Evolutionary conservation across 23 tunicate genomes (phyloP).

Genomic region (Corella eumyota): DNA sequence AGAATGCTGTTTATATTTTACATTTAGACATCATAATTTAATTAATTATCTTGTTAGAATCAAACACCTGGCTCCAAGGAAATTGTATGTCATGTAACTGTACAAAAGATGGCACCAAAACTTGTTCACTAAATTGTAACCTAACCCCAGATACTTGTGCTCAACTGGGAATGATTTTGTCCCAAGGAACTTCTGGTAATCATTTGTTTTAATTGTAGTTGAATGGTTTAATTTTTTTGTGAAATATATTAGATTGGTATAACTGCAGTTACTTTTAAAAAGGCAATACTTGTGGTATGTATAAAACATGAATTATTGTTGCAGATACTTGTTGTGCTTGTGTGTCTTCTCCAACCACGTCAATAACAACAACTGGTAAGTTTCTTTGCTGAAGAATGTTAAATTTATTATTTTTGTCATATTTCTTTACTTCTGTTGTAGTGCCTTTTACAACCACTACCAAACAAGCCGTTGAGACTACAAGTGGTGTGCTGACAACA

Average conservation of each 20-base stretch:
- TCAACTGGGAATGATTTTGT: conserved; percentile 18
- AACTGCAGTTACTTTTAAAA: not conserved
- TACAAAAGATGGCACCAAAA: conserved; percentile 27
- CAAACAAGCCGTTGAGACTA: conserved; percentile 11
- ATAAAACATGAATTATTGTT: no score
- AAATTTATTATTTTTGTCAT: not conserved
- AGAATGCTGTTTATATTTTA: not conserved
- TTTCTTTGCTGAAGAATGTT: not conserved
- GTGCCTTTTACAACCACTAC: conserved; percentile 15
- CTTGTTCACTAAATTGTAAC: conserved; percentile 25
- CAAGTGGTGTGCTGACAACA: conserved; percentile 9
- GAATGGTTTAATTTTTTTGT: not conserved
- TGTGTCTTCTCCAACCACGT: not conserved
- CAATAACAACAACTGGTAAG: no score
- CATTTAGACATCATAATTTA: not conserved
- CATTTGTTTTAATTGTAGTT: not conserved
- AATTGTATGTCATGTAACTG: conserved; percentile 66
- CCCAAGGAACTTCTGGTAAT: conserved; percentile 1
- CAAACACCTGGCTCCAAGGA: conserved; percentile 42
- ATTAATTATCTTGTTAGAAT: conserved; percentile 9
- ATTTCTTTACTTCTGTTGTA: not conserved
- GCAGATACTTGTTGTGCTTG: conserved; percentile 10
- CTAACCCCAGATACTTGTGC: conserved; percentile 19
- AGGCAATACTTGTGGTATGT: not conserved
- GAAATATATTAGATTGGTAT: not conserved